These are phyloP conservation scores for Diachasma alloeum DNA, from an alignment of 1,140 invertebrate genomes.

Conservation along the genomic window DNA sequence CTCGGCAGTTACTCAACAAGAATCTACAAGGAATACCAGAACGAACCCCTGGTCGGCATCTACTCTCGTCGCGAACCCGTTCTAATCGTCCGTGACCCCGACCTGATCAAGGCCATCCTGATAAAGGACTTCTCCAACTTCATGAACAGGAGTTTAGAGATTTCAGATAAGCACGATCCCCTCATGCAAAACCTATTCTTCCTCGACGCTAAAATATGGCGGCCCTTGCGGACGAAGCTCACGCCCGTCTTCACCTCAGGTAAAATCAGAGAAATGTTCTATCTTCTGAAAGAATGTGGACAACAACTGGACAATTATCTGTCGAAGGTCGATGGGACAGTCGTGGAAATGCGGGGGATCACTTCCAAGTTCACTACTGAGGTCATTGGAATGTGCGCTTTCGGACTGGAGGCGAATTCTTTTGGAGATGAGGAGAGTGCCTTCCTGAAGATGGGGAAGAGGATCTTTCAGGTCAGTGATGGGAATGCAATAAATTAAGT, in stretches of 20 bases:
- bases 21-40: slow-evolving; percentile 43
- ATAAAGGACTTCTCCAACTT: slow-evolving; percentile 65
- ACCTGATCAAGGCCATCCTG: slow-evolving; percentile 61
- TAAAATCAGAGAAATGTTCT: slow-evolving; percentile 65
- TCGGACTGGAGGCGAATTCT: slow-evolving; percentile 67
- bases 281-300: slow-evolving; percentile 52
- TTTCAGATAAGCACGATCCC: slow-evolving; percentile 51
- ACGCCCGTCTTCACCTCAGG: slow-evolving; percentile 62
- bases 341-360: slow-evolving; percentile 64
- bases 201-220: slow-evolving; percentile 36
- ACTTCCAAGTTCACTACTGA: slow-evolving; percentile 65
- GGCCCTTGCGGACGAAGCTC: slow-evolving; percentile 32
- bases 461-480: slow-evolving; percentile 47
- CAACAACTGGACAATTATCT: slow-evolving; percentile 58
- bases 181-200: slow-evolving; percentile 50
- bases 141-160: slow-evolving; percentile 49
- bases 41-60: slow-evolving; percentile 58
- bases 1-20: slow-evolving; percentile 21
- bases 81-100: slow-evolving; percentile 57
- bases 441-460: slow-evolving; percentile 59
- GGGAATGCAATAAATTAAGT: no score
- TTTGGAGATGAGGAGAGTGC: slow-evolving; percentile 62
- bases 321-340: slow-evolving; percentile 48
- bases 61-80: slow-evolving; percentile 51
- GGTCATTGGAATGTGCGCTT: slow-evolving; percentile 67